A percentile compares a stretch with the other conserved stretches of the same genome.
phyloP scores from a whole-genome alignment of 2,888 invertebrate genomes.

The Yponomeuta plumbellus region DNA sequence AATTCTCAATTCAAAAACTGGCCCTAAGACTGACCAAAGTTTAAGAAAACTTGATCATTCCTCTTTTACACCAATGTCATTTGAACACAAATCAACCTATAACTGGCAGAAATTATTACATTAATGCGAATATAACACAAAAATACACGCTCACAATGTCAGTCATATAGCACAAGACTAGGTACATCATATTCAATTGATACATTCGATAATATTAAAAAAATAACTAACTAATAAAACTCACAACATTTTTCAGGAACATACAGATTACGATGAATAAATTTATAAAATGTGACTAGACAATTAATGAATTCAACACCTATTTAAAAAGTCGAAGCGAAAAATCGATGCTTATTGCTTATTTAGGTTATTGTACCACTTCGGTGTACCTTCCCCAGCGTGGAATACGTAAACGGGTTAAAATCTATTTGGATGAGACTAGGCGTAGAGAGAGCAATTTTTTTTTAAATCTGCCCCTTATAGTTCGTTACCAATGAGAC shows the following conservation, averaged over 20 bases:
- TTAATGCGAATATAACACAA: not conserved
- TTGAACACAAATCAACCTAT: too few species aligned
- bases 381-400: not conserved
- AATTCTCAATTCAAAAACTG: too few species aligned
- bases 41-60: too few species aligned
- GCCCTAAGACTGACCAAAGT: too few species aligned
- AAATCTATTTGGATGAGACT: not conserved
- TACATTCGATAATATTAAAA: slow-evolving; percentile 4
- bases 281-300: slow-evolving; percentile 38
- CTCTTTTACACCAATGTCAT: too few species aligned
- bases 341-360: slow-evolving; percentile 54
- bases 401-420: not conserved
- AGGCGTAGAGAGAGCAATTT: too few species aligned
- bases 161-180: not conserved
- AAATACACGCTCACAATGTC: not conserved
- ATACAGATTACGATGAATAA: slow-evolving; percentile 34
- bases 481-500: too few species aligned
- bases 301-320: slow-evolving; percentile 18
- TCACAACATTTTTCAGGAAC: slow-evolving; percentile 50
- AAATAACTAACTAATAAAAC: slow-evolving; percentile 17
- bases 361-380: slow-evolving; percentile 34
- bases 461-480: too few species aligned
- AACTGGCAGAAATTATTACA: not conserved
- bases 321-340: slow-evolving; percentile 42
- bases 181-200: not conserved